Evolutionary conservation across 2,888 invertebrate genomes (phyloP).

Genomic region (Nemurella pictetii): DNA sequence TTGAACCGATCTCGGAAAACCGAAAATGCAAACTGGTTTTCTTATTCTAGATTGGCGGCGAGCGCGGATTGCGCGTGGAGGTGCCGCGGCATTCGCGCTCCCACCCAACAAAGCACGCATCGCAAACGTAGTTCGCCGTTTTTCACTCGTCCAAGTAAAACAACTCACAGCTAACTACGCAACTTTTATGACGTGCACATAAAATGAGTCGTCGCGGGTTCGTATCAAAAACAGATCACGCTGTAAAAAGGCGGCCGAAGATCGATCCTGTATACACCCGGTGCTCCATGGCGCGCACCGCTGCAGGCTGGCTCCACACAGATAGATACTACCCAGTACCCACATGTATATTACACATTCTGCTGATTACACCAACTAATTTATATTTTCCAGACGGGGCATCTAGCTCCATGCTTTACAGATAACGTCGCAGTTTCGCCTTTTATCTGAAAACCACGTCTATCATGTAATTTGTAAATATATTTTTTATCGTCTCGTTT

Average conservation of each 20-base stretch:
- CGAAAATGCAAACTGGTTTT: neutral
- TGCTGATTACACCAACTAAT: constrained; percentile 24
- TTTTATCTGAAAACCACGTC: constrained; percentile 35
- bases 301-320: neutral
- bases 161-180: neutral
- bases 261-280: neutral
- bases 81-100: neutral
- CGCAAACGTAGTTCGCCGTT: neutral
- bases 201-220: neutral
- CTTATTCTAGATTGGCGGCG: neutral
- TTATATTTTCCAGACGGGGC: constrained; percentile 29
- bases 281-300: neutral
- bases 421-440: constrained; percentile 11
- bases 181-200: neutral
- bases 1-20: neutral
- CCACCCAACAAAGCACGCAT: neutral
- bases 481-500: constrained; percentile 38
- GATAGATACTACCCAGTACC: constrained; percentile 9
- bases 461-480: constrained; percentile 42
- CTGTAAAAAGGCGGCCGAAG: neutral
- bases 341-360: constrained; percentile 20
- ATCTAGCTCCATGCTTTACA: constrained; percentile 11
- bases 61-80: neutral
- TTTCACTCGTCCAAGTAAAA: neutral
- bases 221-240: neutral